Evolutionary conservation across 1,140 invertebrate genomes (phyloP), one percentile per base, ranked within the genome.

Genomic region (Cydia strobilella): DNA sequence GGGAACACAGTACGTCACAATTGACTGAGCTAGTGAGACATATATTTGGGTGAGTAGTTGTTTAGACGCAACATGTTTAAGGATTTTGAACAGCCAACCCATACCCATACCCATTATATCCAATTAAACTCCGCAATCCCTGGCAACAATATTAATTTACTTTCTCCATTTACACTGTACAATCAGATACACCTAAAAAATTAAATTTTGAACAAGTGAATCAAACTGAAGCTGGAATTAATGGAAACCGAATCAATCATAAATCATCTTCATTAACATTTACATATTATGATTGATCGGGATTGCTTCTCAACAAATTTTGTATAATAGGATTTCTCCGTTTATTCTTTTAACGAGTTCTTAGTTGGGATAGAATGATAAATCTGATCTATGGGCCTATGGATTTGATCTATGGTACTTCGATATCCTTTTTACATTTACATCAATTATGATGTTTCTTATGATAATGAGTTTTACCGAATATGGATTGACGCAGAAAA

Each of bases 221-320:
- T 35, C 65, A 35, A 69, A 2, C 31, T 42, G 15, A 13, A 18
- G 31, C 27, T 18, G 13, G 27, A 31, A 35, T 66, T 27, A 35
- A 66, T 66, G 23, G 25, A 6, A 66, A 35, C 15, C 63, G n/a
- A 66, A 66, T 27, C 25, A 31, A 66, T 66, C 62, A 25, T 23
- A 63, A 63, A 27, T 63, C 63, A 66, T 31, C 63, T 35, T 66
- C 63, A 66, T 66, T 66, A 66, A 31, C 63, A 66, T 35, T 27
- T 66, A 23, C 18, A 59, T 59, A 59, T 59, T 23, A 59, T 59
- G 54, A 59, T 59, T 59, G 54, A 23, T 59, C 54, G 7, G 15
- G 20, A 23, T 59, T 20, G 54, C n/a, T 59, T 59, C 18, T 23
- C 54, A 23, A 23, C 54, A 48, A 48, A 48, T 54, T 54, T 48